Evolutionary conservation across 2,888 invertebrate genomes (phyloP).

Genomic region (Ceramica pisi): DNA sequence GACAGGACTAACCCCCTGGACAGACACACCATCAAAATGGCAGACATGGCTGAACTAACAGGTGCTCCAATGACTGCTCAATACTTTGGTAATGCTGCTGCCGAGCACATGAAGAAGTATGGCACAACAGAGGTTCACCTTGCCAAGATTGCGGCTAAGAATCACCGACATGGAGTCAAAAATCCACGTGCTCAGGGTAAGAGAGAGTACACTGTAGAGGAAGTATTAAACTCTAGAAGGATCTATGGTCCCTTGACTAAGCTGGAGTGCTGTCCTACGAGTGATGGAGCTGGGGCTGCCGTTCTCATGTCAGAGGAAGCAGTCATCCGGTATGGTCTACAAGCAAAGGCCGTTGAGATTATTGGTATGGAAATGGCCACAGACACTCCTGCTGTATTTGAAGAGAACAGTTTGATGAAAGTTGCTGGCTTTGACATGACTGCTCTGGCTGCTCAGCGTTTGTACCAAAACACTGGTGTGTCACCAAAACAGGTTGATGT

Average conservation of each 20-base stretch:
- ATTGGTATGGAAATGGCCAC: conserved; percentile 99
- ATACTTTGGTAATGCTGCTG: conserved; percentile 98
- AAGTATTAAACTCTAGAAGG: conserved; percentile 96
- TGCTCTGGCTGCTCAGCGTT: conserved; percentile 93
- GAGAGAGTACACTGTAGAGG: conserved; percentile 97
- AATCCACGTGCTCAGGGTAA: conserved; percentile 99
- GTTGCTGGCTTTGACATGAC: conserved; percentile 98
- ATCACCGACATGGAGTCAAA: conserved; percentile 98
- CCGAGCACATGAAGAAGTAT: conserved; percentile 98
- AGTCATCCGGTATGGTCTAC: conserved; percentile 95
- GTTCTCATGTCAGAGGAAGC: conserved; percentile 97
- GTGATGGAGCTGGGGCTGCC: conserved; percentile 99
- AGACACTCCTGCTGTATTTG: conserved; percentile 96
- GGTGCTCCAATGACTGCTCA: conserved; percentile 97
- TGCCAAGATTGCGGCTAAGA: conserved; percentile 99
- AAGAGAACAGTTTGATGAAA: conserved; percentile 94
- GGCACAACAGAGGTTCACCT: conserved; percentile 98
- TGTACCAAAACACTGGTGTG: conserved; percentile 94
- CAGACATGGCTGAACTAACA: conserved; percentile 95
- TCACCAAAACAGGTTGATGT: conserved; percentile 97
- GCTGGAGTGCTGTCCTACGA: conserved; percentile 99
- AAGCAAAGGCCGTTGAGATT: conserved; percentile 97
- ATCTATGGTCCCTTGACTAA: conserved; percentile 98
- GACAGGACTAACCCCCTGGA: conserved; percentile 98
- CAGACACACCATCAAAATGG: conserved; percentile 96